These are phyloP conservation scores for Mormyrus lacerda DNA, from an alignment of 2,113 vertebrate species.

Conservation along the genomic window DNA sequence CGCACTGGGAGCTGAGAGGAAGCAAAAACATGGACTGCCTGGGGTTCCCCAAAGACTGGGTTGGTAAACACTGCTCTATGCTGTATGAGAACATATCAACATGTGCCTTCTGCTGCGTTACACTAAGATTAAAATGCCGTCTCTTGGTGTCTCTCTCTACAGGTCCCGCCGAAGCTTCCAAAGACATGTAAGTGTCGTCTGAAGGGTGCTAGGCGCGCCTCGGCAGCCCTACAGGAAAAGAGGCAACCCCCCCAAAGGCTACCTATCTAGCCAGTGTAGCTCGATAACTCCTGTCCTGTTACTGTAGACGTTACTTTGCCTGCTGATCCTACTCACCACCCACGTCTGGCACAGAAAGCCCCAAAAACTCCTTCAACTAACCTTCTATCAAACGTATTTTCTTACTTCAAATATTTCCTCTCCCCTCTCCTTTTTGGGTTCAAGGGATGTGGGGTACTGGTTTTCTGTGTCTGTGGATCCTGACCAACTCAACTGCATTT, in stretches of 20 bases:
- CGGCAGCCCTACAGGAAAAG: background rate
- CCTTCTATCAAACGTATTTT: background rate
- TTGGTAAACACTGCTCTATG: too few relatives aligned
- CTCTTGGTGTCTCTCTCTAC: constrained; percentile 24
- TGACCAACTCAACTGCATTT: background rate
- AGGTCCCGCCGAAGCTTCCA: constrained; percentile 79
- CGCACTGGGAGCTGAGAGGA: too few relatives aligned
- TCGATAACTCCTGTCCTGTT: background rate
- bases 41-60: too few relatives aligned
- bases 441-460: background rate
- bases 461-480: background rate
- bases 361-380: background rate
- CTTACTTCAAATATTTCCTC: background rate
- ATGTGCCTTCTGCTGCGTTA: background rate
- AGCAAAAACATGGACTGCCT: too few relatives aligned
- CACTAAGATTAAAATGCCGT: background rate
- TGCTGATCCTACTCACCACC: background rate
- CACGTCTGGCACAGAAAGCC: background rate
- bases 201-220: background rate
- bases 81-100: background rate
- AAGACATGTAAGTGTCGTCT: constrained; percentile 80
- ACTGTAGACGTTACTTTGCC: background rate
- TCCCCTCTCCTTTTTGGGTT: background rate
- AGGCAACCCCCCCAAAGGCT: background rate
- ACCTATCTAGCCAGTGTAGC: background rate